phyloP scores from a whole-genome alignment of 2,888 invertebrate genomes.

The Patella pellucida region DNA sequence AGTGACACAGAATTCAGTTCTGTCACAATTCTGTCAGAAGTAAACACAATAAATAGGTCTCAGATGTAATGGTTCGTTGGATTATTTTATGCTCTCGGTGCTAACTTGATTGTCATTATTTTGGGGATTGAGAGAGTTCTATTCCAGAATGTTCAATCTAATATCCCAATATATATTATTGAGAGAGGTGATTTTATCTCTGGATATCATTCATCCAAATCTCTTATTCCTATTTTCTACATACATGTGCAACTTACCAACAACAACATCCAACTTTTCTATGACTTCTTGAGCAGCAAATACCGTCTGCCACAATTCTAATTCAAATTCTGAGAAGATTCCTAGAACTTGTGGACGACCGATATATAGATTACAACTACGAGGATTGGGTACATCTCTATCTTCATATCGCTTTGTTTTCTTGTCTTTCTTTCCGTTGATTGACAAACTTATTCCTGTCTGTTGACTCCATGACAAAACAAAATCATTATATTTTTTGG shows the following conservation, averaged over 20 bases:
- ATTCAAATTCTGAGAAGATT: slow-evolving; percentile 23
- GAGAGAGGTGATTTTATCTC: too few relatives aligned
- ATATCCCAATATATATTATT: too few relatives aligned
- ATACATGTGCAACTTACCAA: slow-evolving; percentile 25
- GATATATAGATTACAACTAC: slow-evolving; percentile 5
- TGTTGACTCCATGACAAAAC: slow-evolving; percentile 37
- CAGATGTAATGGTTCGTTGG: too few relatives aligned
- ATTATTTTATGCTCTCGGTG: too few relatives aligned
- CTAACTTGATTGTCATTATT: too few relatives aligned
- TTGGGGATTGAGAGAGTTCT: too few relatives aligned
- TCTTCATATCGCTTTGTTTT: slow-evolving; percentile 9
- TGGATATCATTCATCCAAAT: too few relatives aligned
- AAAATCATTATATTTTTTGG: slow-evolving; percentile 23
- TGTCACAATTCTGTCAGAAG: too few relatives aligned
- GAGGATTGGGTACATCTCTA: slow-evolving; percentile 9
- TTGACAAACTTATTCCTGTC: slow-evolving; percentile 19
- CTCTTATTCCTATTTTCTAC: too few relatives aligned
- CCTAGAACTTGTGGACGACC: not conserved
- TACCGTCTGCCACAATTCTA: slow-evolving; percentile 33
- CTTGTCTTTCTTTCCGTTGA: slow-evolving; percentile 9
- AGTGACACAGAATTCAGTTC: too few relatives aligned
- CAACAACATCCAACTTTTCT: slow-evolving; percentile 26
- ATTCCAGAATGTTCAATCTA: too few relatives aligned
- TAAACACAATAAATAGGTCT: too few relatives aligned
- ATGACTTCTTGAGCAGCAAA: slow-evolving; percentile 31